phyloP scores from a whole-genome alignment of 2,888 invertebrate genomes.

The Euclidia mi region DNA sequence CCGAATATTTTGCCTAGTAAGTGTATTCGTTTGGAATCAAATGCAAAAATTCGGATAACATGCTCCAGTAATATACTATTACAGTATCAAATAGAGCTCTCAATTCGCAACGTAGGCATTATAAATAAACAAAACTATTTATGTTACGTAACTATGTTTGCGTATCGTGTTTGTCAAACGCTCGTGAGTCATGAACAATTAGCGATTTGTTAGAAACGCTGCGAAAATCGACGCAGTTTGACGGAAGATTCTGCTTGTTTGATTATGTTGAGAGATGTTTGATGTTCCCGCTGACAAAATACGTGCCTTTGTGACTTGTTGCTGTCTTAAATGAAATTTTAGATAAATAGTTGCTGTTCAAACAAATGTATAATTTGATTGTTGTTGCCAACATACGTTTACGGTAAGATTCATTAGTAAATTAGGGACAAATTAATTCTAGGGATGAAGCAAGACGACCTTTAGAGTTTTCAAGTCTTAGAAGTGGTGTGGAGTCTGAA shows the following conservation, averaged over 20 bases:
- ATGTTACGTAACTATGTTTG: conserved; percentile 39
- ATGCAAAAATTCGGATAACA: background rate
- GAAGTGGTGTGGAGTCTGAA: too few relatives aligned
- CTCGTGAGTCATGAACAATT: conserved; percentile 47
- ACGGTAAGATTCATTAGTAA: too few relatives aligned
- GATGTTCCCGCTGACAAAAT: background rate
- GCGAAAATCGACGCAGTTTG: conserved; percentile 28
- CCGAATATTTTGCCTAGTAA: too few relatives aligned
- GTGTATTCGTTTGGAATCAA: background rate
- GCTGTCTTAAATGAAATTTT: too few relatives aligned
- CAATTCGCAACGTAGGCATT: conserved; percentile 23
- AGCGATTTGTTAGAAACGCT: conserved; percentile 37
- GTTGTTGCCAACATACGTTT: too few relatives aligned
- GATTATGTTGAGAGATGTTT: background rate
- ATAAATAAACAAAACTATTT: conserved; percentile 50
- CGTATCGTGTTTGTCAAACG: conserved; percentile 38
- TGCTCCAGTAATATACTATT: background rate
- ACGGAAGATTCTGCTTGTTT: conserved; percentile 7
- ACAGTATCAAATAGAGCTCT: conserved; percentile 4
- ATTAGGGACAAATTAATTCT: too few relatives aligned
- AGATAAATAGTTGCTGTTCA: too few relatives aligned
- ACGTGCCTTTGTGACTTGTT: background rate
- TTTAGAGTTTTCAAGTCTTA: too few relatives aligned
- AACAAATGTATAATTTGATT: too few relatives aligned
- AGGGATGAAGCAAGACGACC: too few relatives aligned